Base-by-base conservation (phyloP, 2,113 vertebrate genomes). In the Meles meles region DNA sequence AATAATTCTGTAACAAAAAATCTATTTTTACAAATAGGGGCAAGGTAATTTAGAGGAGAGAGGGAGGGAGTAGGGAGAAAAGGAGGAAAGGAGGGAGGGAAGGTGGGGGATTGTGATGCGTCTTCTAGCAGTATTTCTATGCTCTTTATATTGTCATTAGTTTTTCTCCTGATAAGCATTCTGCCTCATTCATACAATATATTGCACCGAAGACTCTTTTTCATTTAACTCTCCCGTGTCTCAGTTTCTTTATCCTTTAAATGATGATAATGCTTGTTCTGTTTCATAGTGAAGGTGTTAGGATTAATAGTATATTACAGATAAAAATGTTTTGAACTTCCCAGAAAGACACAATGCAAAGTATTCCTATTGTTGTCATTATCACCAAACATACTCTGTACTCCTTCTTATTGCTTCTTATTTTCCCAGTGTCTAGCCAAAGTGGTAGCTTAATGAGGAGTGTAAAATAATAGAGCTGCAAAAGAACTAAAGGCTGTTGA, bases 171-270 rank as follows among this genome's bases (percentile, higher is more conserved):
- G 83, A 96, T 96, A 97, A 97, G 83, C 79, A 95, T 93, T 85
- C 52, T 74, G 79, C 39, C 55, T 96, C 86, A 93, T 80, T 95
- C 80, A 67, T 29, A 55, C 49, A 92, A 77, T 88, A 47, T 81
- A 92, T 92, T 59, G 84, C 57, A 81, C 82, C 29, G 69, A 93
- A 97, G 72, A 96, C 92, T 90, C 88, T 81, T 94, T 97, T 92
- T 90, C 94, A 83, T 94, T 96, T 69, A 93, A 95, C 61, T 97
- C 87, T 93, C 94, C 52, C 0, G 2, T 61, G 79, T 96, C 72
- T 97, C 20, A 0, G 79, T 92, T 97, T 97, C 91, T 93, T 94
- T 97, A 97, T 94, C 55, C 81, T 76, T 95, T 95, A 91, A 96
- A 94, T 90, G 88, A 91, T 93, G 97, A 92, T 93, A 97, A 94